Evolutionary conservation across 1,140 invertebrate genomes (phyloP).

Genomic region (Lordiphosa stackelbergi): DNA sequence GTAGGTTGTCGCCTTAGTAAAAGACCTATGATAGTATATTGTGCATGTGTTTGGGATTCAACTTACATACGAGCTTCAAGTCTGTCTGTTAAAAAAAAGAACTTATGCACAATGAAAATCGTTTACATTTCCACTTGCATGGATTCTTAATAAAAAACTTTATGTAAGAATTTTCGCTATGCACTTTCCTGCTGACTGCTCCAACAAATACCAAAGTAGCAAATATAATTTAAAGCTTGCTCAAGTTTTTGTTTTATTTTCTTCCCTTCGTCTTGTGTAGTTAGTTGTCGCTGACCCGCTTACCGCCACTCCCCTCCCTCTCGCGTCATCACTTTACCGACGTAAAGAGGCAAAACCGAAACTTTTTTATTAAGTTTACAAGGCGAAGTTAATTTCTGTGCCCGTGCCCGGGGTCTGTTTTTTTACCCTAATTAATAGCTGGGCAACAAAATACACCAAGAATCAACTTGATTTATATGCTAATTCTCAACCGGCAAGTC

Average conservation of each 20-base stretch:
- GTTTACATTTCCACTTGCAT: constrained; percentile 36
- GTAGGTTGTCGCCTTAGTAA: no score
- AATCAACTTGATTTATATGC: constrained; percentile 68
- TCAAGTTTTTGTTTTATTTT: constrained; percentile 28
- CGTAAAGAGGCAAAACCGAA: constrained; percentile 20
- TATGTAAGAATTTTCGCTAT: constrained; percentile 12
- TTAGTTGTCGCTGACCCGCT: constrained; percentile 4
- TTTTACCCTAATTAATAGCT: constrained; percentile 55
- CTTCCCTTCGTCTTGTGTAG: neutral
- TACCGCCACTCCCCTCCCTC: no score
- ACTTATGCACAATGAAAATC: constrained; percentile 18
- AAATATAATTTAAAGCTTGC: constrained; percentile 40
- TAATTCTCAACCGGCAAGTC: no score
- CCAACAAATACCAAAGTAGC: constrained; percentile 33
- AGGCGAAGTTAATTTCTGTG: constrained; percentile 54
- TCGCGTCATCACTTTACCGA: neutral
- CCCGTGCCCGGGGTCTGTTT: constrained; percentile 42
- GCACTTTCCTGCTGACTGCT: constrained; percentile 17
- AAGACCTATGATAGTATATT: no score
- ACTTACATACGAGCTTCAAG: no score
- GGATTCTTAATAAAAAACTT: constrained; percentile 12
- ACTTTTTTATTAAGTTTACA: constrained; percentile 71
- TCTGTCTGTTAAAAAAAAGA: neutral
- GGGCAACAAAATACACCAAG: constrained; percentile 9
- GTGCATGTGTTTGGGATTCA: no score